These are phyloP conservation scores for Altica lythri DNA, from an alignment of 2,888 invertebrate species.

Conservation along the genomic window DNA sequence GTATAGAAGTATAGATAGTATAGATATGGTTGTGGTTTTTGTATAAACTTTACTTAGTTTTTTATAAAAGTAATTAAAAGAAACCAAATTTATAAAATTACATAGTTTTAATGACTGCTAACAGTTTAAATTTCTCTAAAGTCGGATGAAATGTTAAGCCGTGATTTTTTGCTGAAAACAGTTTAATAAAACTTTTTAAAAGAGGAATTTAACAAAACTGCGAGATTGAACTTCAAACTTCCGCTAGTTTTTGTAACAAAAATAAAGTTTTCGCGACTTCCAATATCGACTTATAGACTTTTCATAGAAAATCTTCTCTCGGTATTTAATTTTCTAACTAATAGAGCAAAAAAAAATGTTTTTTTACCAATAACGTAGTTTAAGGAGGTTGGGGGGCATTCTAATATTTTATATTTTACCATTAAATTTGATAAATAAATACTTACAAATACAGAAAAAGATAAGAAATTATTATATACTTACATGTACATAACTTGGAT, in stretches of 20 bases:
- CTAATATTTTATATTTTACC: too few relatives aligned
- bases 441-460: too few relatives aligned
- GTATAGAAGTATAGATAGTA: too few relatives aligned
- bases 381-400: too few relatives aligned
- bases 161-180: constrained; percentile 1
- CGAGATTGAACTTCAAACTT: constrained; percentile 12
- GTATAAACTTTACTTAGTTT: too few relatives aligned
- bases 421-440: constrained; percentile 11
- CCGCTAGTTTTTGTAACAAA: constrained; percentile 3
- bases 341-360: background rate
- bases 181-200: constrained; percentile 3
- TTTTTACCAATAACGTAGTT: too few relatives aligned
- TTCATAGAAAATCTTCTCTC: background rate
- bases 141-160: background rate
- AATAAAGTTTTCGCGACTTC: constrained; percentile 12
- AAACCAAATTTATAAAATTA: too few relatives aligned
- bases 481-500: too few relatives aligned
- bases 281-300: constrained; percentile 9
- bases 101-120: background rate
- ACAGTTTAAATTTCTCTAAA: background rate
- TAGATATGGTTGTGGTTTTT: too few relatives aligned
- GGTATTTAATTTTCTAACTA: constrained; percentile 10
- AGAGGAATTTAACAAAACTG: constrained; percentile 11
- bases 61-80: too few relatives aligned
- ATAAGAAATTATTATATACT: too few relatives aligned